Evolutionary conservation across 2,797 vertebrate genomes (phyloP).

Genomic region (Pseudomugil tenellus): DNA sequence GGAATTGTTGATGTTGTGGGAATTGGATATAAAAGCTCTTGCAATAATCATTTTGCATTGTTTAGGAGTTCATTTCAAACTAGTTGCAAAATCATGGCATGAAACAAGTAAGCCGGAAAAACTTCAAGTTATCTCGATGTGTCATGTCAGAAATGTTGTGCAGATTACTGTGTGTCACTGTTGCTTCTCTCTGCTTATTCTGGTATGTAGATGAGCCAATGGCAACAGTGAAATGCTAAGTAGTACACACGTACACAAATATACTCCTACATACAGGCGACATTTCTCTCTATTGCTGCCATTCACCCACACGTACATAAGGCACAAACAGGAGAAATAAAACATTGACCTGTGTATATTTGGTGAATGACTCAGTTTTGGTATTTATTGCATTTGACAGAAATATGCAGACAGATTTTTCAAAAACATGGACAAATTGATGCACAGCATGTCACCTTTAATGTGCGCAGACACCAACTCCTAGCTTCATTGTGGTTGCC

Average conservation of each 20-base stretch:
- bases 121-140: background rate
- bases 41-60: conserved; percentile 47
- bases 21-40: conserved; percentile 41
- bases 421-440: conserved; percentile 38
- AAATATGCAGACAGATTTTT: conserved; percentile 48
- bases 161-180: background rate
- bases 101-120: conserved; percentile 10
- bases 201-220: background rate
- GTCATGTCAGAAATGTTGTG: conserved; percentile 3
- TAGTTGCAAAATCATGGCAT: conserved; percentile 32
- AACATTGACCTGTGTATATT: conserved; percentile 19
- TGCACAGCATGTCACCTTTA: conserved; percentile 14
- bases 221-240: conserved; percentile 6
- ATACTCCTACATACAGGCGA: conserved; percentile 28
- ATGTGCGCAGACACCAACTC: conserved; percentile 22
- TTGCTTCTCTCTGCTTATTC: conserved; percentile 4
- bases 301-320: conserved; percentile 25
- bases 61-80: conserved; percentile 44
- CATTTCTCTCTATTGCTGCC: conserved; percentile 14
- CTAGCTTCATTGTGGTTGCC: conserved; percentile 25
- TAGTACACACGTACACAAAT: conserved; percentile 10
- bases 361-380: conserved; percentile 42
- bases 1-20: conserved; percentile 39
- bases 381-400: conserved; percentile 47
- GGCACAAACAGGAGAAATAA: conserved; percentile 16